Percentiles rank a stretch among this genome's conserved stretches.
Evolutionary conservation across 1,140 invertebrate genomes (phyloP).

Genomic region (Caenorhabditis briggsae): DNA sequence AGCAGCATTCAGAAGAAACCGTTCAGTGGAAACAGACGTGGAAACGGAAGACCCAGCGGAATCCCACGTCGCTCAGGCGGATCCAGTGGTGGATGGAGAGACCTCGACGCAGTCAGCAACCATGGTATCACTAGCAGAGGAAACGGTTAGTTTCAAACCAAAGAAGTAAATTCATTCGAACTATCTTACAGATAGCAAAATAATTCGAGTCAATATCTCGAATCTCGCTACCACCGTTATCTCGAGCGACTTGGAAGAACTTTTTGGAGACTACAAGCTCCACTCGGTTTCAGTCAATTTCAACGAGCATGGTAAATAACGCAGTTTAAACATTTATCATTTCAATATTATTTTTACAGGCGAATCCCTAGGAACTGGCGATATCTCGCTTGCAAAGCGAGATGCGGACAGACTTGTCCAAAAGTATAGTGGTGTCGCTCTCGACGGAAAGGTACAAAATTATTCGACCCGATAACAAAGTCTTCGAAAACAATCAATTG

Average conservation of each 20-base stretch:
- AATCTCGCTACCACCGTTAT: constrained; percentile 61
- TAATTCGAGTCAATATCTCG: constrained; percentile 60
- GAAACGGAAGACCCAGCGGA: constrained; percentile 79
- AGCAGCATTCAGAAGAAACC: constrained; percentile 65
- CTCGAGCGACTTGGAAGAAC: constrained; percentile 63
- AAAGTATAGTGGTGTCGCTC: constrained; percentile 58
- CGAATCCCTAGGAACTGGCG: constrained; percentile 60
- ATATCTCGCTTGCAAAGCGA: constrained; percentile 57
- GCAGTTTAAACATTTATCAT: background rate
- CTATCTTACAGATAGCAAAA: constrained; percentile 22
- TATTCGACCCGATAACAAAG: constrained; percentile 29
- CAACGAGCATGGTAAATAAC: constrained; percentile 58
- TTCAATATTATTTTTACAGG: constrained; percentile 20
- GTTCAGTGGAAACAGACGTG: constrained; percentile 80
- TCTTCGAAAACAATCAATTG: constrained; percentile 28
- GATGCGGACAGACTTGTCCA: constrained; percentile 50
- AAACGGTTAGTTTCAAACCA: constrained; percentile 9
- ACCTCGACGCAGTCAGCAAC: constrained; percentile 36
- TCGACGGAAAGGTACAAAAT: constrained; percentile 55
- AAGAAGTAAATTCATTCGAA: background rate
- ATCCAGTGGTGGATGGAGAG: constrained; percentile 14
- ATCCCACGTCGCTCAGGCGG: constrained; percentile 26
- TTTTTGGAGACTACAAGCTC: constrained; percentile 51
- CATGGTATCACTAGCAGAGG: constrained; percentile 42
- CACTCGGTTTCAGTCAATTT: constrained; percentile 56